These are phyloP conservation scores for Ostrea denselamellosa DNA, from an alignment of 1,140 invertebrate genomes.

Conservation along the genomic window DNA sequence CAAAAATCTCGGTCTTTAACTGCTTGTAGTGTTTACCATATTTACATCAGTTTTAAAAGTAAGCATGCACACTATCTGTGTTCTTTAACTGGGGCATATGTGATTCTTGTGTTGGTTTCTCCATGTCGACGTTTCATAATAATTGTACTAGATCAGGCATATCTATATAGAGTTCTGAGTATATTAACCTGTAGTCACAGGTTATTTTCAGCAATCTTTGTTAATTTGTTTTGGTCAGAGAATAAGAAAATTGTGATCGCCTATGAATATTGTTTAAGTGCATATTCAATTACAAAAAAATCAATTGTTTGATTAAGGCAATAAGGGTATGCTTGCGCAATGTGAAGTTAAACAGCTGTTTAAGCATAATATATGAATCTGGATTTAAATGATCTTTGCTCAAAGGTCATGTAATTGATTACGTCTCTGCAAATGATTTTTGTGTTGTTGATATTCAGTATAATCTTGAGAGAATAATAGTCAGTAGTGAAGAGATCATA, in stretches of 20 bases:
- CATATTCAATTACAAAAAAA: not conserved
- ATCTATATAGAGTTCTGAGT: not conserved
- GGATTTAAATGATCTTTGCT: not conserved
- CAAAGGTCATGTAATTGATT: not conserved
- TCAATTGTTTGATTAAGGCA: conserved; percentile 31
- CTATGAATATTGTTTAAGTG: conserved; percentile 3
- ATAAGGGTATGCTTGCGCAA: conserved; percentile 5
- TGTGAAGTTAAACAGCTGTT: conserved; percentile 23
- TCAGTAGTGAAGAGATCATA: no score
- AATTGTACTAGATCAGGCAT: no score
- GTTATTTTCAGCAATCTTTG: not conserved
- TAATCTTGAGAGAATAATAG: no score
- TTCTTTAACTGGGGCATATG: no score
- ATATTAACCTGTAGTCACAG: not conserved
- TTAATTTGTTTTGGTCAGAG: not conserved
- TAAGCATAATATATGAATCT: not conserved
- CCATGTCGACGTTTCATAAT: no score
- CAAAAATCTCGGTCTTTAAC: no score
- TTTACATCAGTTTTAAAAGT: no score
- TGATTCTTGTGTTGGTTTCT: no score
- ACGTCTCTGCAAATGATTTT: no score
- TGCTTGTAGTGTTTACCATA: no score
- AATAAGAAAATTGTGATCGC: not conserved
- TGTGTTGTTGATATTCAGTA: no score
- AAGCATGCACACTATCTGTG: no score